Base-by-base conservation (phyloP, 2,113 vertebrate genomes). In the Circaetus cinerascens region DNA sequence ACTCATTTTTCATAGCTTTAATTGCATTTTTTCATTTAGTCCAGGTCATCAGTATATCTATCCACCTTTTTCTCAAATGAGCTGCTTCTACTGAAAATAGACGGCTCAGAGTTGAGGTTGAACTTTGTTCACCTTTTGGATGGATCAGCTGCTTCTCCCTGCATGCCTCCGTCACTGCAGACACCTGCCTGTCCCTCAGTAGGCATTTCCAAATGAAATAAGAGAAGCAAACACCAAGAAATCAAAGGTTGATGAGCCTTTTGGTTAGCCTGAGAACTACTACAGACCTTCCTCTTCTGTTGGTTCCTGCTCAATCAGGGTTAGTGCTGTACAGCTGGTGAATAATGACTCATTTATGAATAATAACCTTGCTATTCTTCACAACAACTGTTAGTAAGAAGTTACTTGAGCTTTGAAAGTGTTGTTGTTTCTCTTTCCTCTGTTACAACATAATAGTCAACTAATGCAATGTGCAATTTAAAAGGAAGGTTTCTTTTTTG, bases 11-110 rank as follows among this genome's bases (percentile, higher is more conserved):
- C 71, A 86, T 43, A 56, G 20, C 14, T 85, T 71, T 78, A 94
- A 94, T 67, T 78, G n/a, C 25, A 32, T 41, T 87, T 91, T 81
- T 89, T 74, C 22, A 36, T 71, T 91, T 88, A 78, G 19, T 41
- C 29, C 38, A 63, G 46, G 13, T 90, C 56, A 74, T 40, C 26
- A 75, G 27, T 60, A 13, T 67, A 78, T 41, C 60, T 60, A 22
- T 55, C 50, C 6, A 67, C n/a, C 10, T 74, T 60, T 27, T 68
- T 43, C 72, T 68, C 43, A 82, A 55, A 60, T 41, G 4, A 86
- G 36, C 12, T 41, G 1, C 43, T 83, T 71, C 40, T 60, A 21
- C 43, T 72, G 32, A 78, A 93, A 88, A 78, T 26, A 67, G 19
- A 23, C 41, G 7, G 17, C 22, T 90, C 32, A 40, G 34, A 20